Evolutionary conservation across 2,888 invertebrate genomes (phyloP), one percentile per base, ranked within the genome.

Genomic region (Syrista parreyssii): DNA sequence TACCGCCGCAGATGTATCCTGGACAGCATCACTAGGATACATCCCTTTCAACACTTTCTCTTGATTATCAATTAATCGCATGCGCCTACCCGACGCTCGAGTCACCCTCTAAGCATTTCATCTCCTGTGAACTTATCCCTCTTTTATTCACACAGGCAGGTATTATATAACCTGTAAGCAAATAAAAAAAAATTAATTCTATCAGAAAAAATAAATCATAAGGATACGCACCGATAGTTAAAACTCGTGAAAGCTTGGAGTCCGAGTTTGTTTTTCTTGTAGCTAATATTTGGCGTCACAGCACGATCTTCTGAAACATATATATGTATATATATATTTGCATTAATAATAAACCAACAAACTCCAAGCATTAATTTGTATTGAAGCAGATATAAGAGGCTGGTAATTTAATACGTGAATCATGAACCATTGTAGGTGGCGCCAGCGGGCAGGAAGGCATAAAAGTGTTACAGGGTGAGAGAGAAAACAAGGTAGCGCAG

Each of bases 1-100:
- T 90, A 89, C 89, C 87, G 55, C 87, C 87, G 89, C 90, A 90
- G 90, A 90, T 90, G 90, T 88, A 89, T 86, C 88, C 84, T 81
- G 82, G 2, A 55, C 55, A 55, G 55, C 55, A 55, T 55, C 55
- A 23, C 55, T 55, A 23, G 55, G 55, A 55, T 55, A 23, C 85
- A 84, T 84, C 87, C 88, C 89, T 86, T 88, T 88, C 86, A 87
- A 88, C 89, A 89, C 89, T 89, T 89, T 89, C 87, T 87, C 85
- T 85, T 88, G 88, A 90, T 89, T 90, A 90, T 90, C 90, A 89
- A 90, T 90, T 87, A 85, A 89, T 84, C 86, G 86, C 87, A 85
- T 89, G 87, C 88, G 55, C 55, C 55, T 55, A 23, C 55, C 23
- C 55, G 55, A 55, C 23, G 23, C 40, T 55, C 23, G 23, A 23